phyloP scores from a whole-genome alignment of 2,113 vertebrate genomes.

The Triplophysa tibetana region DNA sequence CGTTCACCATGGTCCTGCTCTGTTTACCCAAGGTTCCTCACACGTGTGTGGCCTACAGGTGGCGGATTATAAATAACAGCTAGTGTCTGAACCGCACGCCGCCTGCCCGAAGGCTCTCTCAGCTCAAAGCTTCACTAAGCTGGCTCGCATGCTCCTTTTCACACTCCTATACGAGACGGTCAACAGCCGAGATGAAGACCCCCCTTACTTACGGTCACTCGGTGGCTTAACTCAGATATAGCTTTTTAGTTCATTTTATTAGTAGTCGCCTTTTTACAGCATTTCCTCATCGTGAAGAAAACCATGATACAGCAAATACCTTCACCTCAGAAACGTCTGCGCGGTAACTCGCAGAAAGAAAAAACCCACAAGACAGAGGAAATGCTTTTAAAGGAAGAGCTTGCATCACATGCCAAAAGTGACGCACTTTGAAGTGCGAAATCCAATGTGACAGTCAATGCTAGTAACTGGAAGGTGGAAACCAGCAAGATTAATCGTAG shows the following conservation, averaged over 20 bases:
- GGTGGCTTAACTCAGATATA: background rate
- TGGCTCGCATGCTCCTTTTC: background rate
- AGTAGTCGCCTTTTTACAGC: background rate
- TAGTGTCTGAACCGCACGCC: slow-evolving; percentile 34
- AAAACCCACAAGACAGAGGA: slow-evolving; percentile 2
- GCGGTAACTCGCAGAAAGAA: slow-evolving; percentile 7
- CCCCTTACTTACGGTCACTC: background rate
- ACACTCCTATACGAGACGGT: slow-evolving; percentile 4
- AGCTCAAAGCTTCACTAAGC: background rate
- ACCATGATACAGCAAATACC: background rate
- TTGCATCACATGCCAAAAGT: slow-evolving; percentile 10
- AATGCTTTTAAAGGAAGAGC: slow-evolving; percentile 19
- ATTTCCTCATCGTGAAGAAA: background rate
- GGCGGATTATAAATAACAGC: slow-evolving; percentile 62
- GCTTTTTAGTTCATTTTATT: background rate
- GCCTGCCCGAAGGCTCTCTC: background rate
- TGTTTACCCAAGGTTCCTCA: slow-evolving; percentile 60
- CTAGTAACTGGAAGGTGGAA: slow-evolving; percentile 41
- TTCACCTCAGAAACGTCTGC: background rate
- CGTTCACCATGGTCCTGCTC: slow-evolving; percentile 36
- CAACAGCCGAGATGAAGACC: background rate
- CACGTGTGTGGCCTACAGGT: slow-evolving; percentile 62
- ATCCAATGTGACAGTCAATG: slow-evolving; percentile 52
- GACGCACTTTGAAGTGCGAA: slow-evolving; percentile 28
- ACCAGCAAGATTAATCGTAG: no score